Evolutionary conservation across 2,797 vertebrate genomes (phyloP).

Genomic region (Propithecus perrieri): DNA sequence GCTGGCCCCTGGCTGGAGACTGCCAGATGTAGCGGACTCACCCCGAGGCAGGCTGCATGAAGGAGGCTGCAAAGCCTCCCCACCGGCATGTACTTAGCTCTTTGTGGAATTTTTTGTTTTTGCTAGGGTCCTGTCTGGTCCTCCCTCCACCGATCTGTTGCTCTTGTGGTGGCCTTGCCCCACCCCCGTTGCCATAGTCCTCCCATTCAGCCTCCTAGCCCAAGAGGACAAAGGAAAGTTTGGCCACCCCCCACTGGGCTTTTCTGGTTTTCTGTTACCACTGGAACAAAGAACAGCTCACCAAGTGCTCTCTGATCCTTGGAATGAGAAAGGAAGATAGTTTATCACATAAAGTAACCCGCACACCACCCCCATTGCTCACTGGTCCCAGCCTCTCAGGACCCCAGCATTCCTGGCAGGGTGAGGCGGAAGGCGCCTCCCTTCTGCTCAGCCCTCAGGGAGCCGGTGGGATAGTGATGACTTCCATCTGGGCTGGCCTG

Average conservation of each 20-base stretch:
- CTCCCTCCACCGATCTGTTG: conserved; percentile 9
- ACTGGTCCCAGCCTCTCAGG: conserved; percentile 40
- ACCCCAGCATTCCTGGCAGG: conserved; percentile 65
- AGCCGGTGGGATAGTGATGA: conserved; percentile 48
- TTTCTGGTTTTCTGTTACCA: conserved; percentile 71
- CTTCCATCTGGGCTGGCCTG: conserved; percentile 69
- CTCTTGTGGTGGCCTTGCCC: not conserved
- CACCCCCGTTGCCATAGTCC: not conserved
- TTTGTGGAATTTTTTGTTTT: not conserved
- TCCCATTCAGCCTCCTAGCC: not conserved
- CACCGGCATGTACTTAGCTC: not conserved
- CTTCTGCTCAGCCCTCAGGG: conserved; percentile 57
- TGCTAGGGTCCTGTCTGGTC: not conserved
- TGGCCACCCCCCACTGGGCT: conserved; percentile 32
- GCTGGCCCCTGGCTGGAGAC: not conserved
- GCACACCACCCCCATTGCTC: not conserved
- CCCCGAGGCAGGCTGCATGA: not conserved
- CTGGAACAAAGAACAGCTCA: conserved; percentile 69
- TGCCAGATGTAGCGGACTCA: not conserved
- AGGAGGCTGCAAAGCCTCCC: not conserved
- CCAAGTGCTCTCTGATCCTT: conserved; percentile 55
- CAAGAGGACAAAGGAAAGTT: conserved; percentile 62
- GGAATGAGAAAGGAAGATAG: conserved; percentile 67
- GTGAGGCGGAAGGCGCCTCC: conserved; percentile 49
- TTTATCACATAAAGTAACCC: conserved; percentile 46